Conservation (phyloP, 2,113 vertebrate species). For the Chitala chitala region DNA sequence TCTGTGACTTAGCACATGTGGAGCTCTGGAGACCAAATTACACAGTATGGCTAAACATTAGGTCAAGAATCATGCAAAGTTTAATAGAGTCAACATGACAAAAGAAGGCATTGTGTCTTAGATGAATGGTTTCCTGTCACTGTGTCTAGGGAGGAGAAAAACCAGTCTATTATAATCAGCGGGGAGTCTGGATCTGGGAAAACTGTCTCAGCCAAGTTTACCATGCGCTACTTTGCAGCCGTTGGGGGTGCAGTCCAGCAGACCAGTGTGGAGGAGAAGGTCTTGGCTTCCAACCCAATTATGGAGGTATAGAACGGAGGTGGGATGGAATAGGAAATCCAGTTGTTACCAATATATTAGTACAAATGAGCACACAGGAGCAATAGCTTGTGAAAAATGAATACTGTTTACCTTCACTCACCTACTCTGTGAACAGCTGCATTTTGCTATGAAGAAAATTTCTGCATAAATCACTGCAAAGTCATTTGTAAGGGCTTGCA, state of each 20-base stretch:
- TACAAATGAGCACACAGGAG: neutral
- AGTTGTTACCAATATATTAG: neutral
- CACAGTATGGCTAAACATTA: neutral
- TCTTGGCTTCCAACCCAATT: constrained; percentile 69
- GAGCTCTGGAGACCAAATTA: neutral
- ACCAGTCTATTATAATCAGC: constrained; percentile 73
- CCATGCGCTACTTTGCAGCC: constrained; percentile 70
- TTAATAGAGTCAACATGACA: neutral
- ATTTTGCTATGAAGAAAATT: neutral
- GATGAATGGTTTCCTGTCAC: neutral
- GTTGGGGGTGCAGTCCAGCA: constrained; percentile 66
- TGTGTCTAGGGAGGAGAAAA: constrained; percentile 58
- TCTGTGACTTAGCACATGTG: neutral
- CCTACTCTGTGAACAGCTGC: neutral
- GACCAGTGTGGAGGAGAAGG: constrained; percentile 65
- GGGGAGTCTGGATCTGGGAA: constrained; percentile 72
- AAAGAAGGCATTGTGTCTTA: neutral
- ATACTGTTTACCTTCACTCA: neutral
- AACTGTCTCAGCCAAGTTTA: constrained; percentile 68
- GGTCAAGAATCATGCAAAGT: neutral
- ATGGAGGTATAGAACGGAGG: constrained; percentile 58
- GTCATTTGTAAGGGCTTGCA: too few species aligned
- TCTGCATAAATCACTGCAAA: too few species aligned
- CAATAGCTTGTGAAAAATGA: neutral
- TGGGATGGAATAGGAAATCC: neutral